phyloP scores from a whole-genome alignment of 2,113 vertebrate species.

The Myxocyprinus asiaticus region DNA sequence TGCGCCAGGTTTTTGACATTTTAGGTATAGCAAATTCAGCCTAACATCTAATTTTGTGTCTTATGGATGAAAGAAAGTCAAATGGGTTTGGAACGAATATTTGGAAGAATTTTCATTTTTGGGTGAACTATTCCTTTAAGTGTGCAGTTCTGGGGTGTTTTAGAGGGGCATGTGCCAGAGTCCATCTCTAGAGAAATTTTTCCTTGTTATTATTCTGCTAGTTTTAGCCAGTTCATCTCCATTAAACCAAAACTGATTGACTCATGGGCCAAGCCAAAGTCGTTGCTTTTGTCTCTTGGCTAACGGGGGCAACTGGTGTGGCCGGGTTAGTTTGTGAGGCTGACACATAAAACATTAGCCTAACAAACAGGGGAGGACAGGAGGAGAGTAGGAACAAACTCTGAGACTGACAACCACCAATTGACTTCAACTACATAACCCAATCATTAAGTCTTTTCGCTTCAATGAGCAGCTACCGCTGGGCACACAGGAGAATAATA shows the following conservation, averaged over 20 bases:
- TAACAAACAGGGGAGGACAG: slow-evolving; percentile 58
- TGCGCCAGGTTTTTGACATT: too few species aligned
- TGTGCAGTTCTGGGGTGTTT: neutral
- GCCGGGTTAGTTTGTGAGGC: slow-evolving; percentile 62
- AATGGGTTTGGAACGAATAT: neutral
- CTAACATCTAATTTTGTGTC: neutral
- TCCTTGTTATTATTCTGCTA: slow-evolving; percentile 34
- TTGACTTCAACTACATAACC: slow-evolving; percentile 73
- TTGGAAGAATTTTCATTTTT: too few species aligned
- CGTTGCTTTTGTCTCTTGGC: slow-evolving; percentile 34
- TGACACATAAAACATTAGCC: slow-evolving; percentile 58
- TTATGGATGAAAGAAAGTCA: neutral
- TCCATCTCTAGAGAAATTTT: neutral
- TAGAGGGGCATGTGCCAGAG: neutral
- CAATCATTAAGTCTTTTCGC: slow-evolving; percentile 78
- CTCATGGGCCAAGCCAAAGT: slow-evolving; percentile 18
- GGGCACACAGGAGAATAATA: slow-evolving; percentile 70
- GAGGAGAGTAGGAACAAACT: slow-evolving; percentile 59
- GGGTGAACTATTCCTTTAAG: neutral
- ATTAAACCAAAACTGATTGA: slow-evolving; percentile 22
- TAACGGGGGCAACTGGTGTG: slow-evolving; percentile 46
- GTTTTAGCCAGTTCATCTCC: slow-evolving; percentile 32
- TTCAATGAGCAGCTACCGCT: slow-evolving; percentile 72
- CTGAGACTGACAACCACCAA: slow-evolving; percentile 78
- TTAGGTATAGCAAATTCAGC: too few species aligned